Conservation (phyloP, 1,140 invertebrate genomes). For the Centruroides vittatus region DNA sequence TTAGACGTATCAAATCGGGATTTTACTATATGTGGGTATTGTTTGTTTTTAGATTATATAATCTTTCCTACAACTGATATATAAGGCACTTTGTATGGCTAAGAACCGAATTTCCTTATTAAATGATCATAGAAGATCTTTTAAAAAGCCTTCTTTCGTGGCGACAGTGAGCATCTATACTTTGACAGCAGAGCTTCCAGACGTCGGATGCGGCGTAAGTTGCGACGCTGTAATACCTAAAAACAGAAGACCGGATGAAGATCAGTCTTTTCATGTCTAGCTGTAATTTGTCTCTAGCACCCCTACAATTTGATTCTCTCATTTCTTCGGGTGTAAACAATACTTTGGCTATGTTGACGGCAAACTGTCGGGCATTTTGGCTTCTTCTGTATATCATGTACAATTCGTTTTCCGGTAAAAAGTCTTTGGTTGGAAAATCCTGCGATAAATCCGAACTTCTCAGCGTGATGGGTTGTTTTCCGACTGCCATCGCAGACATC, state of each 20-base stretch:
- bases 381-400: not conserved
- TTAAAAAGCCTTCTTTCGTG: constrained; percentile 7
- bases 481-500: no score
- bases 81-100: no score
- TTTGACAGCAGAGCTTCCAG: constrained; percentile 8
- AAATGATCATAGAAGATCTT: not conserved
- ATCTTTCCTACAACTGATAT: no score
- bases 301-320: constrained; percentile 5
- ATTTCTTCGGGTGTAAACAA: constrained; percentile 5
- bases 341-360: constrained; percentile 2
- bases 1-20: no score
- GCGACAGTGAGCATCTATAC: constrained; percentile 6
- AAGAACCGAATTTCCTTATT: no score
- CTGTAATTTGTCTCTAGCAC: constrained; percentile 3
- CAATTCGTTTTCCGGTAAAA: not conserved
- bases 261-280: not conserved
- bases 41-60: no score
- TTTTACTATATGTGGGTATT: no score
- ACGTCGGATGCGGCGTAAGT: not conserved
- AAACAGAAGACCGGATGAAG: constrained; percentile 1
- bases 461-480: no score
- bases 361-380: constrained; percentile 6
- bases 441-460: no score
- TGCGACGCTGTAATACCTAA: constrained; percentile 3
- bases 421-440: not conserved